phyloP scores from a whole-genome alignment of 2,888 invertebrate species.

The Aspidiotus destructor region DNA sequence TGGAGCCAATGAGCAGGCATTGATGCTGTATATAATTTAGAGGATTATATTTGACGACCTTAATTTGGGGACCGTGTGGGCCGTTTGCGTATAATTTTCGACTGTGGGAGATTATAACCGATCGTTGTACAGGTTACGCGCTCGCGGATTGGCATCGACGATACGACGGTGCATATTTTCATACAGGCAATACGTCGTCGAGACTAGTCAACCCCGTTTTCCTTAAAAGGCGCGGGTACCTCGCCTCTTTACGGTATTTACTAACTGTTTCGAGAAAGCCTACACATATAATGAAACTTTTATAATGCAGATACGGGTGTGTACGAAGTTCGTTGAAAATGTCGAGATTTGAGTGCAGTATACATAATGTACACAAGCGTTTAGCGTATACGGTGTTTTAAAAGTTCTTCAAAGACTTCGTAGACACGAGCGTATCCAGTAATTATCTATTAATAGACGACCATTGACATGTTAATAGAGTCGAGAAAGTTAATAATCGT shows the following conservation, averaged over 20 bases:
- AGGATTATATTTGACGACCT: slow-evolving; percentile 12
- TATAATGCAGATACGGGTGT: too few relatives aligned
- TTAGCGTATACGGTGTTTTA: too few relatives aligned
- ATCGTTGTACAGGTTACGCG: slow-evolving; percentile 19
- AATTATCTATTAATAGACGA: too few relatives aligned
- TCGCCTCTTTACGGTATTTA: slow-evolving; percentile 20
- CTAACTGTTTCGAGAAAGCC: background rate
- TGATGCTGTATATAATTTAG: background rate
- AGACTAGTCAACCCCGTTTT: slow-evolving; percentile 29
- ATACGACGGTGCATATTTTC: background rate
- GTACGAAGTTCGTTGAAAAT: too few relatives aligned
- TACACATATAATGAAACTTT: background rate
- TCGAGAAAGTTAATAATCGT: too few relatives aligned
- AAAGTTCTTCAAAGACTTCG: too few relatives aligned
- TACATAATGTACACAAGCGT: too few relatives aligned
- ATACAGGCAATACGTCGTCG: slow-evolving; percentile 16
- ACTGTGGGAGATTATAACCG: slow-evolving; percentile 27
- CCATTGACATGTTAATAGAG: too few relatives aligned
- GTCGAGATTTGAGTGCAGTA: too few relatives aligned
- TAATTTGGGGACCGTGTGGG: slow-evolving; percentile 14
- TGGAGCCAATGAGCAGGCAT: background rate
- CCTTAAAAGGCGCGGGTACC: slow-evolving; percentile 19
- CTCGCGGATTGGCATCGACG: slow-evolving; percentile 20
- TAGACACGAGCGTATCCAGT: too few relatives aligned
- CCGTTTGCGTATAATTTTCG: slow-evolving; percentile 11